Evolutionary conservation across 2,888 invertebrate genomes (phyloP), one percentile per base, ranked within the genome.

Genomic region (Zootermopsis nevadensis): DNA sequence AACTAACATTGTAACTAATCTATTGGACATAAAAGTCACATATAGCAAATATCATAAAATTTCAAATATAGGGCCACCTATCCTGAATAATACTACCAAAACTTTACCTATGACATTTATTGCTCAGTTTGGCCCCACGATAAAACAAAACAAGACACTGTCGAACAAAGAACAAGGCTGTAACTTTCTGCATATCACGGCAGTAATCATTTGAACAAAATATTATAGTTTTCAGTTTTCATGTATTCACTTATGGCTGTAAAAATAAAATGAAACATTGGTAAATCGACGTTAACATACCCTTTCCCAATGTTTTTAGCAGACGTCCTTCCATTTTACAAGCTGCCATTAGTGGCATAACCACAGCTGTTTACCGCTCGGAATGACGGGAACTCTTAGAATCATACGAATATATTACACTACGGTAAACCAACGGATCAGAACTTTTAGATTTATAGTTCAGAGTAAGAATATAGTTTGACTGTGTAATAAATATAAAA

Each of bases 281-380:
- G 22, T 38, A 30, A 27, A 15, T 1, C 12, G 69, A 12, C 24
- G 22, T 19, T 48, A 42, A 81, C 81, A 53, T 81, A 81, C 81
- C 81, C 72, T 81, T 81, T 42, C 81, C 72, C 48, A 81, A 72
- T 72, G 48, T 31, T 69, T 66, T 81, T 81, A 82, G 84, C 84
- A 84, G 82, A 82, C 80, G 77, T 82, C 42, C 80, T 77, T 80
- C 84, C 84, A 84, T 84, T 82, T 84, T 84, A 53, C 84, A 42
- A 84, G 80, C 84, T 82, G 84, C 84, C 84, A 84, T 84, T 82
- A 82, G 82, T 83, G 85, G 85, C 84, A 85, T 81, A 82, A 84
- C 84, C 74, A 85, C 85, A 85, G 85, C 85, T 85, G 85, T 85
- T 85, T 84, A 85, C 83, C 53, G 83, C 80, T 55, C 67, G 74